phyloP scores from a whole-genome alignment of 2,888 invertebrate genomes.

The Epistrophe grossulariae region DNA sequence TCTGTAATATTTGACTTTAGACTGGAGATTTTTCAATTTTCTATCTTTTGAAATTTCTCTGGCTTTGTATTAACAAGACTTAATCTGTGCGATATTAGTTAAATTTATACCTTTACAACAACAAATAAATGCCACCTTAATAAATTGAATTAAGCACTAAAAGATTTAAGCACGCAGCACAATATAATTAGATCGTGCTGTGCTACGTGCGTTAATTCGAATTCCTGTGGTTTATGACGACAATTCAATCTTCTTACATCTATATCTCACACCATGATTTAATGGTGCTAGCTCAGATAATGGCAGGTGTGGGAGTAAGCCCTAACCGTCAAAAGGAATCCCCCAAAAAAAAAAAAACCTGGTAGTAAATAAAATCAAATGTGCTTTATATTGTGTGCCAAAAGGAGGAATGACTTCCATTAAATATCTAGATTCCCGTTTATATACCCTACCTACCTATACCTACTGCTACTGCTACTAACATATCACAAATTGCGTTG shows the following conservation, averaged over 20 bases:
- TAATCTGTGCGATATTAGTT: no score
- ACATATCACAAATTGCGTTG: constrained; percentile 38
- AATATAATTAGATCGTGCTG: constrained; percentile 63
- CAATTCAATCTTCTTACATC: constrained; percentile 63
- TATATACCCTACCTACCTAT: background rate
- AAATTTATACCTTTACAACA: no score
- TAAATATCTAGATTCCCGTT: constrained; percentile 43
- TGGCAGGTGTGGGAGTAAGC: background rate
- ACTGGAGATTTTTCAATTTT: no score
- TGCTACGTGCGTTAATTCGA: constrained; percentile 36
- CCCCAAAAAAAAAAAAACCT: constrained; percentile 17
- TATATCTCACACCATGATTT: constrained; percentile 43
- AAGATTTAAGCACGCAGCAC: constrained; percentile 70
- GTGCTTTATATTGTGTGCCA: constrained; percentile 31
- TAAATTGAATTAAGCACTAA: constrained; percentile 52
- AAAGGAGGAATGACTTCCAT: constrained; percentile 56
- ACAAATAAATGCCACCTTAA: no score
- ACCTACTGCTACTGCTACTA: background rate
- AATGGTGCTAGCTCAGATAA: constrained; percentile 2
- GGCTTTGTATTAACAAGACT: no score
- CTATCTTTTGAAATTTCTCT: no score
- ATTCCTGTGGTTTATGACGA: constrained; percentile 50
- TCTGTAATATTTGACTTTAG: no score
- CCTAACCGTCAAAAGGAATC: background rate
- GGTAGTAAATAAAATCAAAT: constrained; percentile 59